Percentiles rank a stretch among this genome's conserved stretches.
phyloP scores from a whole-genome alignment of 1,140 invertebrate genomes.

The Belonocnema kinseyi region DNA sequence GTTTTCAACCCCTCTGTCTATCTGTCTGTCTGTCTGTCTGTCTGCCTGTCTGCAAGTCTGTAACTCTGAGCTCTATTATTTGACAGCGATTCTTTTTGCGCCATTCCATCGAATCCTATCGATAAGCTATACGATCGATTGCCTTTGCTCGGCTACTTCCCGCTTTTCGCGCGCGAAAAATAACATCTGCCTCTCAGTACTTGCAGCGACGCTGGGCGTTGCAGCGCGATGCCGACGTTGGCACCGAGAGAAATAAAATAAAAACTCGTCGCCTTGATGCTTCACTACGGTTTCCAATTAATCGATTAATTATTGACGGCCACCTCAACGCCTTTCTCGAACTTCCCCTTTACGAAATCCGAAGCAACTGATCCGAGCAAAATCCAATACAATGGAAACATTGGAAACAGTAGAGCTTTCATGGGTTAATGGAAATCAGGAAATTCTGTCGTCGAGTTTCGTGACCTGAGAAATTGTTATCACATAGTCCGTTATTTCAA shows the following conservation, averaged over 20 bases:
- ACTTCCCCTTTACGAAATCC: not conserved
- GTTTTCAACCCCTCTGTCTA: constrained; percentile 9
- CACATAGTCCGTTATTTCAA: too few species aligned
- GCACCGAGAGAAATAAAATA: not conserved
- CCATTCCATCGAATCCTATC: not conserved
- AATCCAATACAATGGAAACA: not conserved
- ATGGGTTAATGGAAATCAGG: constrained; percentile 15
- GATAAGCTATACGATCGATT: constrained; percentile 11
- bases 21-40: constrained; percentile 10
- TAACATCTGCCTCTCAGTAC: not conserved
- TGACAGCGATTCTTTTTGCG: constrained; percentile 9
- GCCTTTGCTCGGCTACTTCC: not conserved
- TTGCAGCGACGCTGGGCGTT: not conserved
- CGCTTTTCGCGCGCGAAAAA: not conserved
- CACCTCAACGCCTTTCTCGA: not conserved
- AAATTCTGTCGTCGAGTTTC: not conserved
- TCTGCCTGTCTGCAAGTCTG: constrained; percentile 5
- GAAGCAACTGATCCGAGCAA: not conserved
- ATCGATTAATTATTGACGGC: constrained; percentile 20
- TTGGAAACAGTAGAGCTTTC: constrained; percentile 4
- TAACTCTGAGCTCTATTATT: constrained; percentile 16
- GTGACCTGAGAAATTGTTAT: constrained; percentile 12
- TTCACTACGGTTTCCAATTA: not conserved
- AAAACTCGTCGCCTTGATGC: not conserved
- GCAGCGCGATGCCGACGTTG: not conserved